These are phyloP conservation scores for Lordiphosa collinella DNA, from an alignment of 1,140 invertebrate genomes.

Conservation along the genomic window DNA sequence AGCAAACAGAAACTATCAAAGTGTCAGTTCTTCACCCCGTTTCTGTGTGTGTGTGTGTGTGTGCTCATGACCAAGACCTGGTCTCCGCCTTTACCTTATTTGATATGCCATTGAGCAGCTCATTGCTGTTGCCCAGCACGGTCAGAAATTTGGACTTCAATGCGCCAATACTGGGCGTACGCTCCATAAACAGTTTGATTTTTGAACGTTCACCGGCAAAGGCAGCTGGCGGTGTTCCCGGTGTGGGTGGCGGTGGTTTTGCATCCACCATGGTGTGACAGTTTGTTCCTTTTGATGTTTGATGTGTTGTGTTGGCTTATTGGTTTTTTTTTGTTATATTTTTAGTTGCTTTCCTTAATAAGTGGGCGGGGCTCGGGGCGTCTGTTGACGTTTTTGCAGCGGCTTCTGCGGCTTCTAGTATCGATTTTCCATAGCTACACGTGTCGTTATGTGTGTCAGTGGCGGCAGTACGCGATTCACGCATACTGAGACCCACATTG, in stretches of 20 bases:
- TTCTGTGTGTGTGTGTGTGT: neutral
- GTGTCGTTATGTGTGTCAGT: conserved; percentile 4
- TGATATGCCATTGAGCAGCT: conserved; percentile 79
- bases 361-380: conserved; percentile 19
- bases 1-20: conserved; percentile 50
- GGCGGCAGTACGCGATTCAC: neutral
- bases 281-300: neutral
- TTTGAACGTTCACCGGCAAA: conserved; percentile 75
- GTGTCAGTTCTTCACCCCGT: conserved; percentile 25
- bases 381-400: conserved; percentile 27
- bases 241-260: conserved; percentile 48
- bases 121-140: conserved; percentile 80
- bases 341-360: conserved; percentile 35
- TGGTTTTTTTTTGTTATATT: conserved; percentile 15
- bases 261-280: conserved; percentile 50
- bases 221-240: conserved; percentile 58
- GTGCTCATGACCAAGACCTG: conserved; percentile 6
- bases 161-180: conserved; percentile 78
- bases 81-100: conserved; percentile 68
- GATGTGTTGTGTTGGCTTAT: neutral
- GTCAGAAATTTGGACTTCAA: conserved; percentile 80
- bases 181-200: conserved; percentile 80
- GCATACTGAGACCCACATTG: conserved; percentile 18
- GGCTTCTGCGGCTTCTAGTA: conserved; percentile 27
- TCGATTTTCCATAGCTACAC: conserved; percentile 51